phyloP scores from a whole-genome alignment of 2,113 vertebrate species.

The Cyphomyrus discorhynchus region DNA sequence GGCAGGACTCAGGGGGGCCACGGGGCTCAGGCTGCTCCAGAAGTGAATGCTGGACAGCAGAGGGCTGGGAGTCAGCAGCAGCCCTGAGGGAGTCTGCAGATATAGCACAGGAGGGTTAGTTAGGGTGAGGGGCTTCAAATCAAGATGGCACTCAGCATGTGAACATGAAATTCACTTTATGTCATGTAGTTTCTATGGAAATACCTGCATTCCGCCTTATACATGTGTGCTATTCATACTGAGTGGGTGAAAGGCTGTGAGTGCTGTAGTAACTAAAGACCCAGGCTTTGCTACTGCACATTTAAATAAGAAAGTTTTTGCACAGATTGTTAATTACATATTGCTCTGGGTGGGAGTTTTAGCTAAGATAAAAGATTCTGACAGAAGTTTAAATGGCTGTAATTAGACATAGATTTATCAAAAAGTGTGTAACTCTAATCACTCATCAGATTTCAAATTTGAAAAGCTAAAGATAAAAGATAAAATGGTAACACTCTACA shows the following conservation, averaged over 20 bases:
- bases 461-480: not conserved
- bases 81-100: constrained; percentile 79
- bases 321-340: not conserved
- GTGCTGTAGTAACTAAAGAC: not conserved
- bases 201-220: not conserved
- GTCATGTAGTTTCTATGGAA: not conserved
- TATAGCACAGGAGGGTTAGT: not conserved
- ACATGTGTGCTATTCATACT: not conserved
- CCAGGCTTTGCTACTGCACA: not conserved
- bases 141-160: not conserved
- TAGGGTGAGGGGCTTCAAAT: constrained; percentile 31
- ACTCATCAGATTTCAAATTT: not conserved
- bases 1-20: constrained; percentile 87
- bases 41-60: constrained; percentile 91
- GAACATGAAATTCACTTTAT: not conserved
- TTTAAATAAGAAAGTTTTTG: not conserved
- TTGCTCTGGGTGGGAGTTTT: not conserved
- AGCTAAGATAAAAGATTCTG: not conserved
- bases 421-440: not conserved
- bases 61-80: constrained; percentile 85
- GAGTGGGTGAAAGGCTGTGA: not conserved
- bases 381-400: not conserved
- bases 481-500: not conserved
- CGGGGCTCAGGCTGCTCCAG: constrained; percentile 92
- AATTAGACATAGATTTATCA: not conserved